phyloP scores from a whole-genome alignment of 2,888 invertebrate species.

The Trachelus troglodyta region DNA sequence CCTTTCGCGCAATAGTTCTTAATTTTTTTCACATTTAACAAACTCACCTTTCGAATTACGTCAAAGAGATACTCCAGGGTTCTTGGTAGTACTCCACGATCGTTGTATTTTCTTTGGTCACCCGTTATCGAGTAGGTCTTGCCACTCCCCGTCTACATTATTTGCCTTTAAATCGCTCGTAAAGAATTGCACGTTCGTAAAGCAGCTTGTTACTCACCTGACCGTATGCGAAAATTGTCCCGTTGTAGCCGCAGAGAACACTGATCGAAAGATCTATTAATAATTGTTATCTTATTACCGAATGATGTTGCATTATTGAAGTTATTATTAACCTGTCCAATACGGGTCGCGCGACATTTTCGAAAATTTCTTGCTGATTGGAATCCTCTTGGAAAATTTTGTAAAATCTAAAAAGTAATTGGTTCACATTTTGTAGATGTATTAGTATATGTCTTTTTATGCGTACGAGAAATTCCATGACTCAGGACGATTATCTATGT shows the following conservation, averaged over 20 bases:
- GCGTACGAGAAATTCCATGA: conserved; percentile 54
- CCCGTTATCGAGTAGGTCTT: conserved; percentile 71
- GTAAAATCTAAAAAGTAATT: conserved; percentile 61
- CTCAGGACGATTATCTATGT: conserved; percentile 52
- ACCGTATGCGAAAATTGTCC: conserved; percentile 71
- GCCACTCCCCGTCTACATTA: conserved; percentile 69
- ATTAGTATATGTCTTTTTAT: not conserved
- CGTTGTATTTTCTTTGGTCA: conserved; percentile 61
- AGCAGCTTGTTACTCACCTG: conserved; percentile 60
- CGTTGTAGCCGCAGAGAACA: conserved; percentile 69
- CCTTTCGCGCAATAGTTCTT: not conserved
- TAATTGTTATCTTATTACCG: conserved; percentile 18
- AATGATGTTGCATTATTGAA: not conserved
- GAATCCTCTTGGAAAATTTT: conserved; percentile 65
- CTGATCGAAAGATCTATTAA: conserved; percentile 47
- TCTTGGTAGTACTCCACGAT: conserved; percentile 69
- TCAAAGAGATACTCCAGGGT: conserved; percentile 68
- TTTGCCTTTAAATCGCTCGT: not conserved
- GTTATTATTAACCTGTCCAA: conserved; percentile 63
- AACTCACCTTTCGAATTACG: conserved; percentile 61
- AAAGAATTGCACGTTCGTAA: not conserved
- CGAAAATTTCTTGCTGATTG: conserved; percentile 65
- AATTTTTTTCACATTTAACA: not conserved
- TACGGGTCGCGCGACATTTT: conserved; percentile 67
- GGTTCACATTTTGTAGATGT: not conserved